Evolutionary conservation across 2,888 invertebrate species (phyloP).

Genomic region (Luperina testacea): DNA sequence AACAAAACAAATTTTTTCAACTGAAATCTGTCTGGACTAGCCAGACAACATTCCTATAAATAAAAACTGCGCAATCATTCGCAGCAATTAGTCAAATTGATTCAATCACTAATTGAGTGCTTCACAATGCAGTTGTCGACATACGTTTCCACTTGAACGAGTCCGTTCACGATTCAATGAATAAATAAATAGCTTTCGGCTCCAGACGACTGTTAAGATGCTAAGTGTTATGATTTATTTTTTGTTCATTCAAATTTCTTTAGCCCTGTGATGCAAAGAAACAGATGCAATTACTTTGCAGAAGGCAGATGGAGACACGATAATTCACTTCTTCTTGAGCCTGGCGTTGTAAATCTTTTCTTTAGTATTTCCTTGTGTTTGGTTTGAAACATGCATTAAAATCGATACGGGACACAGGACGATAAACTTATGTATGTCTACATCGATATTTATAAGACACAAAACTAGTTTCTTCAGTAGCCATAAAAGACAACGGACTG

Average conservation of each 20-base stretch:
- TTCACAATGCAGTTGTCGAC: constrained; percentile 80
- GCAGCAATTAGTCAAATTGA: constrained; percentile 69
- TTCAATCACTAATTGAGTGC: constrained; percentile 80
- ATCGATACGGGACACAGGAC: background rate
- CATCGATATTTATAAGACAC: background rate
- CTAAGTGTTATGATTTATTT: constrained; percentile 69
- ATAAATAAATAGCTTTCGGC: constrained; percentile 83
- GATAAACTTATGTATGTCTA: background rate
- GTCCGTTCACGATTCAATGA: constrained; percentile 80
- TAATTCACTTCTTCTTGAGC: constrained; percentile 6
- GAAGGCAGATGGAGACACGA: constrained; percentile 1
- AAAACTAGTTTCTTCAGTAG: background rate
- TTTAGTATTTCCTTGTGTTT: background rate
- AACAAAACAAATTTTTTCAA: background rate
- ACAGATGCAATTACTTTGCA: constrained; percentile 22
- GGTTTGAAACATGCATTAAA: constrained; percentile 1
- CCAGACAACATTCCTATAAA: constrained; percentile 25
- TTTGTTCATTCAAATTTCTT: constrained; percentile 23
- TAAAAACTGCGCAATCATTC: constrained; percentile 50
- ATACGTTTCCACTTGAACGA: constrained; percentile 79
- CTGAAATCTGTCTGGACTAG: background rate
- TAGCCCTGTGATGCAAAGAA: constrained; percentile 15
- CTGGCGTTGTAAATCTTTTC: constrained; percentile 14
- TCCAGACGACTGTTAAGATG: constrained; percentile 60
- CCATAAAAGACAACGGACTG: background rate